These are phyloP conservation scores for Triplophysa siluroides DNA, from an alignment of 2,113 vertebrate species.

Conservation along the genomic window DNA sequence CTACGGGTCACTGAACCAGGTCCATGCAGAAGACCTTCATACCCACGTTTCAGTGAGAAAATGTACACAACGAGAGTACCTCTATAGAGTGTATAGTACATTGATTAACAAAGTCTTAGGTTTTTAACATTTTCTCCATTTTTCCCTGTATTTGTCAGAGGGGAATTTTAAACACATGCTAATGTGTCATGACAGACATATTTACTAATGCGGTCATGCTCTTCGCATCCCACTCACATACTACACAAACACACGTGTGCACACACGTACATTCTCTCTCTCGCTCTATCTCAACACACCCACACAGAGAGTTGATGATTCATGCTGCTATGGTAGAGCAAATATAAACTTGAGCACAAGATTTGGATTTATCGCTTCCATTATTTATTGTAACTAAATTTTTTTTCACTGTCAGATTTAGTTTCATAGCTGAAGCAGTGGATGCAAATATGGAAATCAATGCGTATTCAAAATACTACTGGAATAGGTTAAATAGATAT, in stretches of 20 bases:
- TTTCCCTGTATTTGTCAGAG: not conserved
- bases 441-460: not conserved
- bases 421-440: not conserved
- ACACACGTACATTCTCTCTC: not conserved
- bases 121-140: not conserved
- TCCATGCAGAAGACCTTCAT: slow-evolving; percentile 24
- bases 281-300: not conserved
- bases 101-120: not conserved
- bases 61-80: not conserved
- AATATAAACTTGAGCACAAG: not conserved
- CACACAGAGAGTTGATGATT: slow-evolving; percentile 24
- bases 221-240: not conserved
- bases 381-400: not conserved
- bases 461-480: not conserved
- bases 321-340: slow-evolving; percentile 5
- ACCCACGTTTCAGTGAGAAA: slow-evolving; percentile 11
- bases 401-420: not conserved
- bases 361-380: not conserved
- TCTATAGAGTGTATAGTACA: not conserved
- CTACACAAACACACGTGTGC: not conserved
- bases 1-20: slow-evolving; percentile 29
- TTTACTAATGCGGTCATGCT: slow-evolving; percentile 1
- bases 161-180: not conserved
- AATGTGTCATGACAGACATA: slow-evolving; percentile 10
- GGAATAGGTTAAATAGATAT: not conserved